These are phyloP conservation scores for Malaclemys terrapin DNA, from an alignment of 2,113 vertebrate genomes.

Conservation along the genomic window DNA sequence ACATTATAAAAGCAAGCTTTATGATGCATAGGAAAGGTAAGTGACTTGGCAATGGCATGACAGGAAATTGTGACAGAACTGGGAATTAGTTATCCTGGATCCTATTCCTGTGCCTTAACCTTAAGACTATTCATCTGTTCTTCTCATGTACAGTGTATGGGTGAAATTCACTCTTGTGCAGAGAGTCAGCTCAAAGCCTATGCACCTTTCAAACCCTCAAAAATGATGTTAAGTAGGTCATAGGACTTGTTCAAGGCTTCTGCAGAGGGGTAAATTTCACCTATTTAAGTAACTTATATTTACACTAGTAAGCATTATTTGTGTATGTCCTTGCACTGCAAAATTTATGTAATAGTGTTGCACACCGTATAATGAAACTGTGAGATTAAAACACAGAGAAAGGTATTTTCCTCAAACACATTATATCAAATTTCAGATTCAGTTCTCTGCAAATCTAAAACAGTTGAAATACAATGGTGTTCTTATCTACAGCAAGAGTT, in stretches of 20 bases:
- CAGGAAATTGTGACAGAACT: not conserved
- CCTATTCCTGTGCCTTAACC: not conserved
- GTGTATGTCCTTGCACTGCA: not conserved
- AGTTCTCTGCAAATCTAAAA: conserved; percentile 49
- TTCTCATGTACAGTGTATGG: not conserved
- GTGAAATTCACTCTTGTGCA: not conserved
- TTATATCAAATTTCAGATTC: conserved; percentile 8
- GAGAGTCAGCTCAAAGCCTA: not conserved
- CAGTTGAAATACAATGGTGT: conserved; percentile 60
- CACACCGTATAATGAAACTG: not conserved
- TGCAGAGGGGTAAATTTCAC: not conserved
- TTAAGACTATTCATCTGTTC: conserved; percentile 23
- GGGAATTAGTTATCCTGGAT: not conserved
- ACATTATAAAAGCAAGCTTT: not conserved
- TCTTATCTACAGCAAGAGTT: conserved; percentile 66
- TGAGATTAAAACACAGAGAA: not conserved
- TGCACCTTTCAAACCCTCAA: not conserved
- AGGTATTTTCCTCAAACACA: not conserved
- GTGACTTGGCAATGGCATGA: not conserved
- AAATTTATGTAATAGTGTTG: not conserved
- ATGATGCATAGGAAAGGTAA: not conserved
- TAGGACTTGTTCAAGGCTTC: not conserved
- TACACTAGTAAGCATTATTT: rapidly evolving
- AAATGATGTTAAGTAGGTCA: not conserved
- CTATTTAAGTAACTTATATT: not conserved